A percentile compares a stretch with the other conserved stretches of the same genome.
These are phyloP conservation scores for Anoplolepis gracilipes DNA, from an alignment of 1,140 invertebrate genomes.

Conservation along the genomic window DNA sequence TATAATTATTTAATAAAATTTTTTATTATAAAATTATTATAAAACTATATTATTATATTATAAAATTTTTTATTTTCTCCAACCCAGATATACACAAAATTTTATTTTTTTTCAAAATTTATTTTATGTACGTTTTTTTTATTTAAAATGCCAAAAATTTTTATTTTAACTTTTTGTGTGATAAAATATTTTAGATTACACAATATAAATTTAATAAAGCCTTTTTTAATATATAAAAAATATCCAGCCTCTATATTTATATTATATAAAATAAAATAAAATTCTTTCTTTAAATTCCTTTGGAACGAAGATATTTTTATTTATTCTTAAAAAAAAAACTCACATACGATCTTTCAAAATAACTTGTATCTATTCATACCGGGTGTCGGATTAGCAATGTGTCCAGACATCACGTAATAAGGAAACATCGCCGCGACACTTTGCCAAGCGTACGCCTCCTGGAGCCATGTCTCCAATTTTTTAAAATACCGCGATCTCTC, in stretches of 20 bases:
- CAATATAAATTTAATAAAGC: background rate
- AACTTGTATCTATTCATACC: constrained; percentile 69
- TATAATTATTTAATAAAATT: too few relatives aligned
- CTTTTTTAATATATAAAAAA: background rate
- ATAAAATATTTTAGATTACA: background rate
- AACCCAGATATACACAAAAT: too few relatives aligned
- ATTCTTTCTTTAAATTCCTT: background rate
- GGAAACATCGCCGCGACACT: constrained; percentile 84
- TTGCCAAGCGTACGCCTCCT: constrained; percentile 86
- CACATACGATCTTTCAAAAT: background rate
- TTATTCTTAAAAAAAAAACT: too few relatives aligned
- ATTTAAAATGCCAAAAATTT: too few relatives aligned
- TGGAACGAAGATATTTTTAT: background rate
- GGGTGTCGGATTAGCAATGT: constrained; percentile 77
- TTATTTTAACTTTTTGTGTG: too few relatives aligned
- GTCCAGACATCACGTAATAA: constrained; percentile 84
- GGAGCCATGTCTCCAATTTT: constrained; percentile 86
- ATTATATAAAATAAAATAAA: background rate
- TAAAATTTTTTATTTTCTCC: too few relatives aligned
- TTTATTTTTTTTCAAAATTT: too few relatives aligned
- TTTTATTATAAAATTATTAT: too few relatives aligned
- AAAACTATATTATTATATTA: too few relatives aligned
- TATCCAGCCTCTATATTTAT: too few relatives aligned
- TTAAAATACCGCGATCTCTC: constrained; percentile 85
- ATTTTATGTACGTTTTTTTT: background rate